These are phyloP conservation scores for Drosophila putrida DNA, from an alignment of 2,888 invertebrate genomes.

Conservation along the genomic window DNA sequence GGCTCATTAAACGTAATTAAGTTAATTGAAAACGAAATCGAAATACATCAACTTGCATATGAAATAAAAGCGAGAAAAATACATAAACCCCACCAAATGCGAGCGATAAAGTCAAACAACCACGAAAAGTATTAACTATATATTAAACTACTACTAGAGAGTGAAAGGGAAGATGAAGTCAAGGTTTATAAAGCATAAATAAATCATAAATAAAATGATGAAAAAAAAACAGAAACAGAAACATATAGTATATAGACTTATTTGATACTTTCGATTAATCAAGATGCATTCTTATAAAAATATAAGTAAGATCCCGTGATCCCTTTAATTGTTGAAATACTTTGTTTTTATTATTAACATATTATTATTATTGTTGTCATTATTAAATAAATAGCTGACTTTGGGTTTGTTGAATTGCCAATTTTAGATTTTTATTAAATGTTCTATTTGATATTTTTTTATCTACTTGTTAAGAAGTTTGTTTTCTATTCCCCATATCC, in stretches of 20 bases:
- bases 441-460: slow-evolving; percentile 19
- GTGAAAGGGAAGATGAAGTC: not conserved
- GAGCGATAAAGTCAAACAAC: slow-evolving; percentile 64
- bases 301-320: slow-evolving; percentile 13
- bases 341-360: slow-evolving; percentile 17
- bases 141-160: slow-evolving; percentile 40
- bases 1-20: slow-evolving; percentile 11
- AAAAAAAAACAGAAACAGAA: not conserved
- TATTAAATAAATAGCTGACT: slow-evolving; percentile 14
- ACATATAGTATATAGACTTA: slow-evolving; percentile 18
- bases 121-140: slow-evolving; percentile 51
- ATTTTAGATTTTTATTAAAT: slow-evolving; percentile 39
- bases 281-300: not conserved
- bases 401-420: slow-evolving; percentile 56
- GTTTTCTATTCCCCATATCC: slow-evolving; percentile 32
- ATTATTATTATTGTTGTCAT: slow-evolving; percentile 25
- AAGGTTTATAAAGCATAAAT: not conserved
- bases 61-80: slow-evolving; percentile 10
- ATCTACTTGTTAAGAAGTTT: slow-evolving; percentile 47
- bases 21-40: slow-evolving; percentile 39
- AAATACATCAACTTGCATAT: slow-evolving; percentile 39
- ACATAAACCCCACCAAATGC: slow-evolving; percentile 60
- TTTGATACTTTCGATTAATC: slow-evolving; percentile 7
- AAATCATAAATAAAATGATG: slow-evolving; percentile 20
- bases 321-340: slow-evolving; percentile 41